Percentiles rank a stretch among this genome's conserved stretches.
Evolutionary conservation across 2,797 vertebrate genomes (phyloP).

Genomic region (Hipposideros larvatus): DNA sequence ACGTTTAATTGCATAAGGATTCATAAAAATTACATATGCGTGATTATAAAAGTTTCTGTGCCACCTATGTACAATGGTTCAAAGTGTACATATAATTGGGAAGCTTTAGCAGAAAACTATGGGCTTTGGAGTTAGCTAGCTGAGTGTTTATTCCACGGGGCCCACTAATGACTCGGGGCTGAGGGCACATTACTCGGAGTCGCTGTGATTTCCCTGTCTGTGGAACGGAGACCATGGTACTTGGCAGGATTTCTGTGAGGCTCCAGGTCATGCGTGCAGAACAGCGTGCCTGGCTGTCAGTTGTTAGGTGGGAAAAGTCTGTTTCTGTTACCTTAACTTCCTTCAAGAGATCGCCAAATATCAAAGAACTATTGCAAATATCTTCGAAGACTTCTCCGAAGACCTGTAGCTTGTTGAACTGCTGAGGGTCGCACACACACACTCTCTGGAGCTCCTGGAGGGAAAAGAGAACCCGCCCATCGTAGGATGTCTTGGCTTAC

Average conservation of each 20-base stretch:
- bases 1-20: neutral
- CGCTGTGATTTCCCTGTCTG: neutral
- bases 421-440: constrained; percentile 79
- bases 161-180: fast-evolving
- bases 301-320: fast-evolving
- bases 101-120: fast-evolving
- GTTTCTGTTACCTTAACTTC: constrained; percentile 91
- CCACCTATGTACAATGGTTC: fast-evolving
- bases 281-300: fast-evolving
- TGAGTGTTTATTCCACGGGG: fast-evolving
- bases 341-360: constrained; percentile 91
- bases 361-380: constrained; percentile 89
- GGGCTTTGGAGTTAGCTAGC: neutral
- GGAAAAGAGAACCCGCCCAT: constrained; percentile 50
- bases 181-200: fast-evolving
- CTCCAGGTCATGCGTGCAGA: fast-evolving
- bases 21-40: fast-evolving
- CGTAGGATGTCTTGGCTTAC: fast-evolving
- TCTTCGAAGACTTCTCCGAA: constrained; percentile 91
- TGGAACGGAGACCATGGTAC: fast-evolving
- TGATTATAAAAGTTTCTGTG: fast-evolving
- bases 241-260: fast-evolving
- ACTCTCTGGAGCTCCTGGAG: constrained; percentile 88
- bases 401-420: constrained; percentile 87
- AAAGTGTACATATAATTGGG: neutral